These are phyloP conservation scores for Dorcus hopei DNA, from an alignment of 2,888 invertebrate genomes.

Conservation along the genomic window DNA sequence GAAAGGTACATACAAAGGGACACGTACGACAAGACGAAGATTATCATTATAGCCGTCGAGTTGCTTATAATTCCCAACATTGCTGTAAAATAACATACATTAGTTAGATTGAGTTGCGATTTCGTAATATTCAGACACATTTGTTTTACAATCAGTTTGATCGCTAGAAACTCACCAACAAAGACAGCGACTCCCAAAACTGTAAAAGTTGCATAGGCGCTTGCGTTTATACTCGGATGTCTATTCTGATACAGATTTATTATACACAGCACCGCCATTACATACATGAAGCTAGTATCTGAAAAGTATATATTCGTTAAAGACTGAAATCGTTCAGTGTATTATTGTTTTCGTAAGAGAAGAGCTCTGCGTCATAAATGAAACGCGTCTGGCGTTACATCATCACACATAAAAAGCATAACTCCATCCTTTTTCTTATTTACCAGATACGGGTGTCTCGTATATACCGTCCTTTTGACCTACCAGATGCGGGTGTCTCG, in stretches of 20 bases:
- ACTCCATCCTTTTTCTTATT: too few relatives aligned
- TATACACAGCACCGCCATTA: constrained; percentile 81
- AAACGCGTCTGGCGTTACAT: too few relatives aligned
- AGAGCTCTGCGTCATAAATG: too few relatives aligned
- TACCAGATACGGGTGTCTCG: too few relatives aligned
- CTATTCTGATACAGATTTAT: constrained; percentile 83
- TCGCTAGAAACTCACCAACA: constrained; percentile 50
- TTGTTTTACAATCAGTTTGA: too few relatives aligned
- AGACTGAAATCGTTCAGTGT: not conserved
- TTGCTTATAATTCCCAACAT: constrained; percentile 66
- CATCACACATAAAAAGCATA: too few relatives aligned
- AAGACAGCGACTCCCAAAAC: constrained; percentile 72
- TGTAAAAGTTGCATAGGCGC: constrained; percentile 74
- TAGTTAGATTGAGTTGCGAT: too few relatives aligned
- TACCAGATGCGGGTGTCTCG: too few relatives aligned
- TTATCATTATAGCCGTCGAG: constrained; percentile 63
- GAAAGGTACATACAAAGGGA: constrained; percentile 52
- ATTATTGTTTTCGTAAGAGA: too few relatives aligned
- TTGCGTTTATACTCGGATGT: constrained; percentile 83
- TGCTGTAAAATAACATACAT: constrained; percentile 54
- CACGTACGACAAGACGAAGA: constrained; percentile 69
- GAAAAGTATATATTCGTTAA: constrained; percentile 38
- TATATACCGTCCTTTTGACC: too few relatives aligned
- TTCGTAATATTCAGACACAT: not conserved
- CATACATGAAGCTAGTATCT: constrained; percentile 94